Conservation (phyloP, 1,140 invertebrate species). For the Solenopsis invicta region DNA sequence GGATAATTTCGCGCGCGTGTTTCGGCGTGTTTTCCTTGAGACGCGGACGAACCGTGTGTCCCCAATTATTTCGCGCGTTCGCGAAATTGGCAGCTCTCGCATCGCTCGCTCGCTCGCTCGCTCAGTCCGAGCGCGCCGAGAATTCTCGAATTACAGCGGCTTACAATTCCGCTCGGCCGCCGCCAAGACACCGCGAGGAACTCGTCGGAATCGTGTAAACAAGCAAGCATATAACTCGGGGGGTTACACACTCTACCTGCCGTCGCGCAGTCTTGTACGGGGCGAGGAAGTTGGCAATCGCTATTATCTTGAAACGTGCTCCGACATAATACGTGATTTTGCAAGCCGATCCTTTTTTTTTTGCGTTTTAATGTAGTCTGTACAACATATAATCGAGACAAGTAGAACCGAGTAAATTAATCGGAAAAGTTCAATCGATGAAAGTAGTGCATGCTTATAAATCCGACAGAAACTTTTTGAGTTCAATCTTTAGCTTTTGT, state of each 20-base stretch:
- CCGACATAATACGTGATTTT: neutral
- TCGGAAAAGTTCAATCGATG: neutral
- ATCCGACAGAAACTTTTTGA: neutral
- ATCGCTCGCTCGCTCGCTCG: neutral
- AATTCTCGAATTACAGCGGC: slow-evolving; percentile 41
- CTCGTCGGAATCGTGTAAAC: slow-evolving; percentile 54
- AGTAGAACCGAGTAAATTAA: neutral
- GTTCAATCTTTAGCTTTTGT: neutral
- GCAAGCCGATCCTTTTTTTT: neutral
- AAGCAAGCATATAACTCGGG: slow-evolving; percentile 1
- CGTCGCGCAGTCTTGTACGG: slow-evolving; percentile 50
- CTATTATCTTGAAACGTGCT: slow-evolving; percentile 57
- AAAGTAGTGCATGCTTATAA: neutral
- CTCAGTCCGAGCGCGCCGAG: slow-evolving; percentile 1
- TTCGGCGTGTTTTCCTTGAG: neutral
- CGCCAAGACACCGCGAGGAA: slow-evolving; percentile 20
- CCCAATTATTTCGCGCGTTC: slow-evolving; percentile 3
- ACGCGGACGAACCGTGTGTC: neutral
- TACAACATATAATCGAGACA: too few relatives aligned
- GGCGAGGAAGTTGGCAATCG: slow-evolving; percentile 36
- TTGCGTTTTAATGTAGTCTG: neutral
- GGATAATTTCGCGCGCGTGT: slow-evolving; percentile 42
- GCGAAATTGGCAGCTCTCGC: slow-evolving; percentile 54
- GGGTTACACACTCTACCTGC: slow-evolving; percentile 29
- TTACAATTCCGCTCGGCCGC: slow-evolving; percentile 23